These are phyloP conservation scores for Atrina japonica DNA, from an alignment of 2,888 invertebrate species.

Conservation along the genomic window DNA sequence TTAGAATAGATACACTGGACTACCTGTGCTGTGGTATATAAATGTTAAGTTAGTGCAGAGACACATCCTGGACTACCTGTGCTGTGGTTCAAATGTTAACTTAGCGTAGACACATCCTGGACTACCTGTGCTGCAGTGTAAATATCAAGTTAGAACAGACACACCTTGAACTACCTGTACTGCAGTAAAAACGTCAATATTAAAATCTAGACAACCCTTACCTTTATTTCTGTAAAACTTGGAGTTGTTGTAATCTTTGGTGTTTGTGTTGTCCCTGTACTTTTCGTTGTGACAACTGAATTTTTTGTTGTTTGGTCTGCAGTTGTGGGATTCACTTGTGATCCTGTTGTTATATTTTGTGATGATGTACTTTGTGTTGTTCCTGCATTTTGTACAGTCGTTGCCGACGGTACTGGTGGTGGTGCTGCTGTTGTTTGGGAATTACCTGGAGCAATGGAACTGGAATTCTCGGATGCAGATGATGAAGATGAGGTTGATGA, in stretches of 20 bases:
- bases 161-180: background rate
- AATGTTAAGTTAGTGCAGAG: background rate
- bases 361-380: slow-evolving; percentile 16
- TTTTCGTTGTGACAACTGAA: too few species aligned
- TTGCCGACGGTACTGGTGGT: background rate
- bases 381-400: background rate
- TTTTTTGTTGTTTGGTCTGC: background rate
- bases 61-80: too few species aligned
- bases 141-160: background rate
- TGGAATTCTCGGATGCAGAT: background rate
- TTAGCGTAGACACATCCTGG: background rate
- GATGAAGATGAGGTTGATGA: background rate
- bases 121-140: background rate
- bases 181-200: too few species aligned
- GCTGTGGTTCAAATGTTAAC: background rate
- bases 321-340: background rate
- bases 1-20: too few species aligned
- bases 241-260: slow-evolving; percentile 8
- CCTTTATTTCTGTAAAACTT: slow-evolving; percentile 8
- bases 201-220: too few species aligned
- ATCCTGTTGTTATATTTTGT: background rate
- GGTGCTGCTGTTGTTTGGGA: background rate
- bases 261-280: background rate
- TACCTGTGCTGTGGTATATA: too few species aligned
- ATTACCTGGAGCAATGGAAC: background rate